Conservation (phyloP, 2,113 vertebrate species). For the Neomonachus schauinslandi region DNA sequence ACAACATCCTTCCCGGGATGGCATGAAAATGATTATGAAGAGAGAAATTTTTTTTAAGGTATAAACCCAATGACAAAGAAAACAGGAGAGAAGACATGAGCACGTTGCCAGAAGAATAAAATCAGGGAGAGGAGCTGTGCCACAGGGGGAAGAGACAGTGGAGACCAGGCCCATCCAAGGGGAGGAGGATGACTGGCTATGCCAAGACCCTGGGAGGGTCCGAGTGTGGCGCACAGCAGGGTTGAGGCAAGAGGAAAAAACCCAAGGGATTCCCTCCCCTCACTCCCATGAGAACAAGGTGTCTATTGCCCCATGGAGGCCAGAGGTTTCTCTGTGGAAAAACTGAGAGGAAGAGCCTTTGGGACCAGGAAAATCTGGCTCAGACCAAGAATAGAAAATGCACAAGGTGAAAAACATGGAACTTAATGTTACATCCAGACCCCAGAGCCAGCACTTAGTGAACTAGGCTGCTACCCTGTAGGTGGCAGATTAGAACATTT, state of each 20-base stretch:
- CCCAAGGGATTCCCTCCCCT: not conserved
- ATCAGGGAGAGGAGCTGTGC: not conserved
- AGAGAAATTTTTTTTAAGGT: not conserved
- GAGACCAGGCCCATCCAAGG: fast-evolving
- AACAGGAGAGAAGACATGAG: constrained; percentile 11
- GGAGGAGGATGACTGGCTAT: not conserved
- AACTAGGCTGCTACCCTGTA: not conserved
- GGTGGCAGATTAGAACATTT: not conserved
- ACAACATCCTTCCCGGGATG: not conserved
- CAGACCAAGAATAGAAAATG: not conserved
- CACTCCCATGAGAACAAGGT: not conserved
- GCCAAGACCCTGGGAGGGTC: too few relatives aligned
- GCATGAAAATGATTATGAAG: not conserved
- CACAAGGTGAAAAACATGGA: not conserved
- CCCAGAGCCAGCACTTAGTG: not conserved
- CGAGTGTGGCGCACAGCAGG: fast-evolving
- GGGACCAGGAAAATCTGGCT: not conserved
- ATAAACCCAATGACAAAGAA: constrained; percentile 29
- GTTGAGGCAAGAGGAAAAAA: not conserved
- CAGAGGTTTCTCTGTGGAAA: not conserved
- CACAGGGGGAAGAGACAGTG: not conserved
- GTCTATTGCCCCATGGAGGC: not conserved
- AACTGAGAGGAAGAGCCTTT: not conserved
- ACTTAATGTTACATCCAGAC: not conserved
- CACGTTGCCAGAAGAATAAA: not conserved